Percentiles rank a stretch among this genome's conserved stretches.
These are phyloP conservation scores for Turdus rufiventris DNA, from an alignment of 2,113 vertebrate genomes.

Conservation along the genomic window DNA sequence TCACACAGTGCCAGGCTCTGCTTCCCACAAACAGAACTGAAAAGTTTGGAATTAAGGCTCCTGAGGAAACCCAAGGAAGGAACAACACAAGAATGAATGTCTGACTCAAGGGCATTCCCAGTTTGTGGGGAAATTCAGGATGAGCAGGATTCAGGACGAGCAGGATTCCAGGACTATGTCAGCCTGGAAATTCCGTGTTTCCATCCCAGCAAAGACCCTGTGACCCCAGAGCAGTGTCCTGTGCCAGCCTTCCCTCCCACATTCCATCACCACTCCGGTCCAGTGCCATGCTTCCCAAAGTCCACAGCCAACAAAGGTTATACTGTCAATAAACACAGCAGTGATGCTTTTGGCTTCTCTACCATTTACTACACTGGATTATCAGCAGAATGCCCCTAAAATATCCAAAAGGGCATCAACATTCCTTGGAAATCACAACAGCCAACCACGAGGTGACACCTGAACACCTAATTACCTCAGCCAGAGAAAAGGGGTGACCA, in stretches of 20 bases:
- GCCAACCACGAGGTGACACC: background rate
- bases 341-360: background rate
- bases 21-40: background rate
- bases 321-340: background rate
- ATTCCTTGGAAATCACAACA: background rate
- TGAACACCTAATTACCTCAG: background rate
- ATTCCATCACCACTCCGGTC: fast-evolving
- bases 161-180: background rate
- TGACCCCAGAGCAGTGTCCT: background rate
- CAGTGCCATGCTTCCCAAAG: background rate
- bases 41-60: background rate
- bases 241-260: background rate
- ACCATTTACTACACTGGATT: background rate
- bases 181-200: background rate
- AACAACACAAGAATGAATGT: fast-evolving
- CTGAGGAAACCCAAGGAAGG: background rate
- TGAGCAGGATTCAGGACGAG: background rate
- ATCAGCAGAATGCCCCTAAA: background rate
- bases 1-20: background rate
- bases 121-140: background rate
- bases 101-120: background rate
- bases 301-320: background rate
- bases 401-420: background rate
- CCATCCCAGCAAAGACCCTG: background rate
- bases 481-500: background rate